Evolutionary conservation across 2,888 invertebrate genomes (phyloP), one percentile per base, ranked within the genome.

Genomic region (Malthinus seriepunctatus): DNA sequence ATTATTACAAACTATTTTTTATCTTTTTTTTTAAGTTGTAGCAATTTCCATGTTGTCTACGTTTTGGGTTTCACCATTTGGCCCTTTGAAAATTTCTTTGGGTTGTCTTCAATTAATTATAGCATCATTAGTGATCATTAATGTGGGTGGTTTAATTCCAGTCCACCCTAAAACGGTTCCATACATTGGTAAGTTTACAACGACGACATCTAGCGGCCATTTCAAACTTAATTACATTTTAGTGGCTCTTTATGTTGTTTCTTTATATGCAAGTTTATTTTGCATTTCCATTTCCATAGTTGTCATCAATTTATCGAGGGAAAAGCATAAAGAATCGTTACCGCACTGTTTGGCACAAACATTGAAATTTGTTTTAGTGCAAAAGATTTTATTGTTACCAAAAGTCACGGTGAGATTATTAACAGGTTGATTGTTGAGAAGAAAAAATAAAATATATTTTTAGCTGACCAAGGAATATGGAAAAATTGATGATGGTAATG

Each of bases 21-120:
- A 38, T 32, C n/a, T 44, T 42, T 55, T 57, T 45, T 46, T 72
- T 76, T 63, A 60, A 78, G 78, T 76, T 51, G 68, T 75, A 47
- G 63, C 71, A 12, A 52, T 69, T 54, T 69, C 69, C 7, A 60
- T 75, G 45, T 60, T 79, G n/a, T 55, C 67, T n/a, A 70, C 73
- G 10, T 79, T 78, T 66, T 78, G 77, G 72, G 63, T 73, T 14
- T 73, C 75, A 32, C 75, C 77, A 3, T 71, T 74, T 49, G 73
- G 73, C n/a, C 63, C 67, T 34, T 58, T 71, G 14, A 78, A 77
- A 65, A 70, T 78, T 11, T 66, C 72, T 6, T 55, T 78, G 37
- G 67, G 65, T 32, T 74, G 76, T 63, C 58, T 71, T 8, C 74
- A 76, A 39, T 51, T 79, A 33, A 33, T 78, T n/a, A 45, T 77